Conservation (phyloP, 53 echinoderm and acorn worm genomes). For the Crossaster papposus region DNA sequence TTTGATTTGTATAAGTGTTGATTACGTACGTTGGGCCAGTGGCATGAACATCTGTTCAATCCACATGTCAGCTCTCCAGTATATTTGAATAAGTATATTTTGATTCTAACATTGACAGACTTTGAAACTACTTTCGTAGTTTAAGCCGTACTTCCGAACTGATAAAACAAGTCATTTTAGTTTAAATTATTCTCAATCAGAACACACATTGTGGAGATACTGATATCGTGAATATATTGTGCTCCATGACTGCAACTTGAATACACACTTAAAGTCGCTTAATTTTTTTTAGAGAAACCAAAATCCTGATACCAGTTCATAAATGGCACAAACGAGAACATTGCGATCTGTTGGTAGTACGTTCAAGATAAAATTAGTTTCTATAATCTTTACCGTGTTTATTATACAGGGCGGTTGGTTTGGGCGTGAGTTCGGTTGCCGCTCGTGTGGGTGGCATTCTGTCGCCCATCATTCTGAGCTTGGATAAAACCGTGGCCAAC, state of each 20-base stretch:
- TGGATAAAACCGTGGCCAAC: constrained; percentile 36
- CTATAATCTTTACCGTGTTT: not conserved
- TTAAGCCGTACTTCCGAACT: too few relatives aligned
- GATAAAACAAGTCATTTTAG: too few relatives aligned
- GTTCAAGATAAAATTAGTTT: too few relatives aligned
- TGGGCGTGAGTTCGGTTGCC: constrained; percentile 76
- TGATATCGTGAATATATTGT: not conserved
- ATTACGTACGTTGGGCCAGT: not conserved
- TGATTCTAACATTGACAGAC: too few relatives aligned
- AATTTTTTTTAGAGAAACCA: not conserved
- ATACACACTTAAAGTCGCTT: not conserved
- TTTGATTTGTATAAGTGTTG: not conserved
- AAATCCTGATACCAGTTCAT: not conserved
- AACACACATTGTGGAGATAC: too few relatives aligned
- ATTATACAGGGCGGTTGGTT: constrained; percentile 72
- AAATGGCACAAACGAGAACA: not conserved
- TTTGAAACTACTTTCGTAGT: too few relatives aligned
- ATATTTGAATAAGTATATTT: too few relatives aligned
- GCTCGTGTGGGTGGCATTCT: constrained; percentile 85
- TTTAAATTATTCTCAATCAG: too few relatives aligned
- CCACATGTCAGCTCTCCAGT: too few relatives aligned
- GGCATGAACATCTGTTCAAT: not conserved
- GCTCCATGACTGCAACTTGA: not conserved
- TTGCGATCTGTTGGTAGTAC: not conserved
- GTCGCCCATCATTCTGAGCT: constrained; percentile 63